A percentile compares a stretch with the other conserved stretches of the same genome.
phyloP scores from a whole-genome alignment of 64 coral and sea anemone genomes.

The Anthopleura sola region DNA sequence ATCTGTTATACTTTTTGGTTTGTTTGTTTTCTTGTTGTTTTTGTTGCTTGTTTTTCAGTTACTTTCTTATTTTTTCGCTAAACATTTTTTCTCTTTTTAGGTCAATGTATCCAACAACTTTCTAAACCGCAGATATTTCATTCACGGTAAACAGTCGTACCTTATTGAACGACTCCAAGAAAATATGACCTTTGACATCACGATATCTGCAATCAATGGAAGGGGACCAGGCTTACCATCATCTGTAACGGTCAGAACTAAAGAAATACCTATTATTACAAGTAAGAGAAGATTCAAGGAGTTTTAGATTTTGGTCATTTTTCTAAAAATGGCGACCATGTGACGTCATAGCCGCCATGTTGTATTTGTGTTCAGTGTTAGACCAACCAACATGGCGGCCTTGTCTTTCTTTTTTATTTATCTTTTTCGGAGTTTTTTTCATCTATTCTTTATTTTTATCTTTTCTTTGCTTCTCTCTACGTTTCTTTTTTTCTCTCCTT shows the following conservation, averaged over 20 bases:
- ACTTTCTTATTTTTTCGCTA: neutral
- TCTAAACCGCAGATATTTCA: neutral
- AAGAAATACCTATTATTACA: constrained; percentile 16
- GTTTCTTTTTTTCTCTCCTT: neutral
- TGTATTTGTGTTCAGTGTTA: no score
- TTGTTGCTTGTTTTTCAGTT: neutral
- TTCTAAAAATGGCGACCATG: no score
- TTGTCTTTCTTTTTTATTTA: no score
- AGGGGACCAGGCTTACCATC: neutral
- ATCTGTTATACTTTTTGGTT: no score
- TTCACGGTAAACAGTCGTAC: neutral
- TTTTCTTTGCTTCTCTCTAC: neutral
- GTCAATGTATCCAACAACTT: neutral
- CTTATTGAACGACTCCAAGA: neutral
- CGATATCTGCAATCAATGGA: constrained; percentile 9
- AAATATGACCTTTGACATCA: neutral
- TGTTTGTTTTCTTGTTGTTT: no score
- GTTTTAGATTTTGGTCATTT: neutral
- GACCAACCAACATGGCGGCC: no score
- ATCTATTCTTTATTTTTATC: no score
- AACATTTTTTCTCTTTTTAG: neutral
- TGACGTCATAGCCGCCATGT: no score
- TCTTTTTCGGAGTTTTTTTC: no score
- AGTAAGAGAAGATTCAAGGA: neutral
- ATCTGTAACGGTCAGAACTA: constrained; percentile 12